phyloP scores from a whole-genome alignment of 1,140 invertebrate genomes.

The Battus philenor region DNA sequence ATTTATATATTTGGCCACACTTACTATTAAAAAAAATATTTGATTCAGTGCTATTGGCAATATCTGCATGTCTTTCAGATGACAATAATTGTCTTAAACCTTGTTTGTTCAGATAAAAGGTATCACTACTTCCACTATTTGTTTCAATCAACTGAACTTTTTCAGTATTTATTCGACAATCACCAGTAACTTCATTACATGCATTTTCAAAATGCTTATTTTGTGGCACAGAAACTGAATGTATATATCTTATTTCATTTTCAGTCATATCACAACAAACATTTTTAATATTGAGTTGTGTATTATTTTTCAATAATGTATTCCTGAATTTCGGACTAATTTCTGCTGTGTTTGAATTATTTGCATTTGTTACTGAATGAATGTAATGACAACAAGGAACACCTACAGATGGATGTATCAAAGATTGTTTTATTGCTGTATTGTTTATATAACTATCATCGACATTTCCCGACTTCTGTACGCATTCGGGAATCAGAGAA shows the following conservation, averaged over 20 bases:
- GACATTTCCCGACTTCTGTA: no score
- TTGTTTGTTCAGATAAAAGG: neutral
- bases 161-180: neutral
- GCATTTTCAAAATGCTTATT: conserved; percentile 22
- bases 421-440: no score
- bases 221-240: conserved; percentile 11
- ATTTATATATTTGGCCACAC: neutral
- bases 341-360: no score
- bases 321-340: no score
- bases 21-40: neutral
- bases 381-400: no score
- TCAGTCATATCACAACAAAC: neutral
- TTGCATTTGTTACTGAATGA: no score
- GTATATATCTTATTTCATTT: neutral
- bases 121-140: neutral
- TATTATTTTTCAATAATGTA: neutral
- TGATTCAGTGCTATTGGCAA: neutral
- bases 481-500: no score
- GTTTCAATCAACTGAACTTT: neutral
- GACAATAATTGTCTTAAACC: conserved; percentile 19
- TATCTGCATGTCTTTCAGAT: conserved; percentile 8
- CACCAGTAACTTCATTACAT: neutral
- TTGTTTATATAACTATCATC: no score
- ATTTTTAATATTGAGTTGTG: neutral
- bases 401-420: no score